Evolutionary conservation across 2,888 invertebrate genomes (phyloP), one percentile per base, ranked within the genome.

Genomic region (Opisthograptis luteolata): DNA sequence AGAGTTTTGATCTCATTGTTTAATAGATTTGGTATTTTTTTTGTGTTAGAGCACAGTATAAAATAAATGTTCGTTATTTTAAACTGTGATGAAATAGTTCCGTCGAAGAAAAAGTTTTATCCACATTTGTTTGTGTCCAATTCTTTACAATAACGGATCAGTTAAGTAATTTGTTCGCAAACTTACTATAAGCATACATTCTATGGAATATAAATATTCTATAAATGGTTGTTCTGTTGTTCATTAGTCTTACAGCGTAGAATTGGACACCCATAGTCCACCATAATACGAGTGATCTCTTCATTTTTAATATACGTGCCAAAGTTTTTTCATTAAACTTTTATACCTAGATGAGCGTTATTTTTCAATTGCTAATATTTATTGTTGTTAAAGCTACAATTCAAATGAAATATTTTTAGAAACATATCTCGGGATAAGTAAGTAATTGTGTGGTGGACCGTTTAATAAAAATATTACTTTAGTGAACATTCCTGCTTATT

Each of bases 1-100:
- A 22, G 19, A 17, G 19, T 45, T 45, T 52, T 57, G 64, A 65
- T 65, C 64, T 65, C 64, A 59, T 30, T 25, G 30, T 41, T 15
- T 41, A 28, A 8, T 45, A 31, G 25, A 40, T 19, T 2, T 41
- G 24, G 2, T 15, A n/a, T n/a, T n/a, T 28, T 24, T 8, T 32
- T 36, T 42, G 24, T 36, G 19, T 28, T 35, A 28, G 28, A 25
- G 10, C 7, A 10, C 28, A 27, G 10, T 3, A 10, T 10, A 8
- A 10, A 25, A n/a, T 10, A 6, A 6, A 20, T 20, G 8, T 3
- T 9, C 25, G 0, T 25, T 9, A 4, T 9, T 9, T 25, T 25
- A 3, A n/a, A 1, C 2, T n/a, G 24, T 24, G 24, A 24, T 6
- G 6, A 7, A 2, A 25, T 3, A 9, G 10, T 9, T 25, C 25